Base-by-base conservation (phyloP, 2,113 vertebrate species). In the Pachyramphus minor region DNA sequence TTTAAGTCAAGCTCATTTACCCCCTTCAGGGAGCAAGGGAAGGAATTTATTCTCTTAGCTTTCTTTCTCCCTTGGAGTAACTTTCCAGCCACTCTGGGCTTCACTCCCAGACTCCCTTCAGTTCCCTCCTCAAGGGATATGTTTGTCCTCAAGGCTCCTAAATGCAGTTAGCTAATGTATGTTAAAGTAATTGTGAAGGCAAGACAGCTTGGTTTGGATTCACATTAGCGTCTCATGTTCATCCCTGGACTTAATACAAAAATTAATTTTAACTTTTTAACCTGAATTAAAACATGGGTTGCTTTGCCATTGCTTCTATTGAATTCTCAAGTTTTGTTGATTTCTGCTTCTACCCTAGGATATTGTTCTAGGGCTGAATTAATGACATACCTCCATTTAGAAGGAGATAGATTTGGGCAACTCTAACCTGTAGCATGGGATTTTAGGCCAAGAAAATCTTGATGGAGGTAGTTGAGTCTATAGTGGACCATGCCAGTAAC, bases 71-170 rank as follows among this genome's bases (percentile, higher is more conserved):
- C 42, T 67, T 17, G 25, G 37, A 71, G 83, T 71, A 71, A 45
- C 79, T 74, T 93, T 60, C 35, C 42, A 88, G 68, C 12, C 41
- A 17, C 63, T 42, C 63, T 86, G 92, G 90, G 79, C 90, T 93
- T 89, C 47, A 17, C 68, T 95, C 79, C 83, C 88, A 94, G 82
- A 31, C 45, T 95, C 83, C 72, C 50, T 93, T 74, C 76, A 77
- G 50, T 80, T 84, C 45, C 44, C 45, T 55, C 35, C 94, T 90
- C 35, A 76, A 42, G 90, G 79, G 83, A 55, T 45, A 14, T 63
- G 35, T 90, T 90, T 89, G 72, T 95, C 83, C 83, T 96, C 5
- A 0, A 93, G 85, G 68, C 50, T 94, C 76, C 41, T 69, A 55
- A 77, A 79, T 67, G 87, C 92, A 63, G 21, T 74, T 73, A 86